These are phyloP conservation scores for Thamnaconus septentrionalis DNA, from an alignment of 2,113 vertebrate species.

Conservation along the genomic window DNA sequence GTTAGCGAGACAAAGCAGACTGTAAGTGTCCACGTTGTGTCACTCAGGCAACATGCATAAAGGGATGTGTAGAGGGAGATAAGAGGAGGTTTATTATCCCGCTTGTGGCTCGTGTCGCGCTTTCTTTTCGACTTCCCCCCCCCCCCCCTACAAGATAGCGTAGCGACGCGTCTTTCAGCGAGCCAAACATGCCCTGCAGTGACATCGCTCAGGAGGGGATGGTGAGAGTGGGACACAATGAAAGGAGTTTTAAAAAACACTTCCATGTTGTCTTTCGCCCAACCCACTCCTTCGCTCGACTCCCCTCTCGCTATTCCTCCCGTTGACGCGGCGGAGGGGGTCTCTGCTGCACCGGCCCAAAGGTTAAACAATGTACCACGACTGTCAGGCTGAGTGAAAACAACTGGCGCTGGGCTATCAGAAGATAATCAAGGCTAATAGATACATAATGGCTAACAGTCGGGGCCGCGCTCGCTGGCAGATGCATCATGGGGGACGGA, in stretches of 20 bases:
- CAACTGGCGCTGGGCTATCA: conserved; percentile 91
- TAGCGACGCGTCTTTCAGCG: conserved; percentile 25
- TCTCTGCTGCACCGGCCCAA: conserved; percentile 83
- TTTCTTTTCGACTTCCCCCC: neutral
- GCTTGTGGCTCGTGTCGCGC: conserved; percentile 34
- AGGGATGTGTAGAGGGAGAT: conserved; percentile 60
- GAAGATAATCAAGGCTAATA: conserved; percentile 98
- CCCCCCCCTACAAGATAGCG: conserved; percentile 4
- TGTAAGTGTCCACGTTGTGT: conserved; percentile 67
- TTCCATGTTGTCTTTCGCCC: conserved; percentile 53
- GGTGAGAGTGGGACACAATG: conserved; percentile 10
- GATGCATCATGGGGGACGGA: conserved; percentile 88
- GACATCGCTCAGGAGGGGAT: conserved; percentile 21
- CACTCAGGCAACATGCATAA: conserved; percentile 62
- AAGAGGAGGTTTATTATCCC: conserved; percentile 49
- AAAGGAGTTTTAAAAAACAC: conserved; percentile 43
- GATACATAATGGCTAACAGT: conserved; percentile 96
- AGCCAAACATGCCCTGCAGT: conserved; percentile 14
- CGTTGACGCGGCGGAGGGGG: conserved; percentile 74
- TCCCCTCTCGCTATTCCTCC: conserved; percentile 76
- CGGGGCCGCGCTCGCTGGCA: conserved; percentile 84
- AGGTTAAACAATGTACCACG: conserved; percentile 94
- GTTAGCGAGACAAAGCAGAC: conserved; percentile 63
- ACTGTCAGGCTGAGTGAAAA: conserved; percentile 96
- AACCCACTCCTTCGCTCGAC: conserved; percentile 65